Conservation (phyloP, 2,888 invertebrate species). For the Latheticus oryzae region DNA sequence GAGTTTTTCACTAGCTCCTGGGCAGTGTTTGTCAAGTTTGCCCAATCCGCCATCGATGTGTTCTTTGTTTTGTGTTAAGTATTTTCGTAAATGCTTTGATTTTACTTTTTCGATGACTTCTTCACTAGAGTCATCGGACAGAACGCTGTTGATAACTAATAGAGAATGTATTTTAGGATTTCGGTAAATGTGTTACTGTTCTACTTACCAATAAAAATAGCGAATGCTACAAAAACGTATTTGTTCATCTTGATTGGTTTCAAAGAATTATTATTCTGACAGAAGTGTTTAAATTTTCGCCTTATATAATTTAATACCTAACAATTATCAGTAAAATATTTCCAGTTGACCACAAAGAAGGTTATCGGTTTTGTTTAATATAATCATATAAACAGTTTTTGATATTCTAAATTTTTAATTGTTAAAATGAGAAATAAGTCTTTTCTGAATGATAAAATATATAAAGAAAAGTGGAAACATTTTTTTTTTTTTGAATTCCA, state of each 20-base stretch:
- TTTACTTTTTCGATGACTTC: slow-evolving; percentile 24
- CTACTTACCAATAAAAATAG: slow-evolving; percentile 18
- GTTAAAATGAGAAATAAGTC: neutral
- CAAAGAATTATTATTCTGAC: neutral
- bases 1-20: slow-evolving; percentile 20
- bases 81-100: slow-evolving; percentile 6
- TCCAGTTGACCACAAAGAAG: slow-evolving; percentile 3
- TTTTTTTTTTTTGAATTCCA: too few relatives aligned
- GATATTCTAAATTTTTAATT: neutral
- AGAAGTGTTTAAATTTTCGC: neutral
- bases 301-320: slow-evolving; percentile 11
- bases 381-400: neutral
- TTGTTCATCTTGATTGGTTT: slow-evolving; percentile 14
- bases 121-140: slow-evolving; percentile 15
- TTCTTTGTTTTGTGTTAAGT: slow-evolving; percentile 2
- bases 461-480: too few relatives aligned
- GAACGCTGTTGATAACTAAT: slow-evolving; percentile 8
- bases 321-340: slow-evolving; percentile 3
- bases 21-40: slow-evolving; percentile 21
- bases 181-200: too few relatives aligned
- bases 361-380: slow-evolving; percentile 3
- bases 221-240: slow-evolving; percentile 8
- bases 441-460: neutral
- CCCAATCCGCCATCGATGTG: slow-evolving; percentile 8
- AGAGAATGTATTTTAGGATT: neutral